Conservation (phyloP, 2,113 vertebrate species). For the Petrocephalus microphthalmus region DNA sequence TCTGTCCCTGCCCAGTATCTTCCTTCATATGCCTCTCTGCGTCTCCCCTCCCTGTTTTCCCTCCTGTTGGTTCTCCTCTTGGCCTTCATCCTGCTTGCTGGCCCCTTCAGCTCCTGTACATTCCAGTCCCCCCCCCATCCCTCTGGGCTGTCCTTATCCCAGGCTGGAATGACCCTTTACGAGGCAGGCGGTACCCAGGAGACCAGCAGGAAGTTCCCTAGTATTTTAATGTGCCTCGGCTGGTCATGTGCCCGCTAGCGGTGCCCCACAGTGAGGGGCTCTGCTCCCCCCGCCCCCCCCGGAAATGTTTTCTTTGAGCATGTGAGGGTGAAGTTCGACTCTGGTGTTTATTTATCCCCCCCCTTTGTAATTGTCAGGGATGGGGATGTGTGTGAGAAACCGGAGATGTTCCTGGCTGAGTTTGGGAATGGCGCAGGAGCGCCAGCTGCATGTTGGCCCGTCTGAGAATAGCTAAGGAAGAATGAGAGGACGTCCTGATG, state of each 20-base stretch:
- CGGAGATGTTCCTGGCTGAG: not conserved
- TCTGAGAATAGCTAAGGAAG: not conserved
- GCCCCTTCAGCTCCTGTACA: not conserved
- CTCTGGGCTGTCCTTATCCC: not conserved
- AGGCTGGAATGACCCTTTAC: not conserved
- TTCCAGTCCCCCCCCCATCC: not conserved
- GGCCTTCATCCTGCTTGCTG: not conserved
- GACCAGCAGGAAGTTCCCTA: not conserved
- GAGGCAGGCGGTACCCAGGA: not conserved
- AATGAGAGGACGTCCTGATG: not conserved
- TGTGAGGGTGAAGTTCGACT: not conserved
- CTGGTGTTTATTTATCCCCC: not conserved
- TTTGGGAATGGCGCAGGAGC: not conserved
- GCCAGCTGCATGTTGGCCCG: not conserved
- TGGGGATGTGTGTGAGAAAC: not conserved
- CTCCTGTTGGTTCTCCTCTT: not conserved
- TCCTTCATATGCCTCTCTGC: not conserved
- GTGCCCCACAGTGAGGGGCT: not conserved
- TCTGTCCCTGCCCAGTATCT: too few relatives aligned
- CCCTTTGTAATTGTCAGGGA: not conserved
- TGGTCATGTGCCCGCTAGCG: not conserved
- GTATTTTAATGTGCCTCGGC: not conserved
- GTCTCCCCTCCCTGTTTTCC: not conserved
- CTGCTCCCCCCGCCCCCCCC: not conserved
- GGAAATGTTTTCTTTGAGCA: not conserved